phyloP scores from a whole-genome alignment of 2,113 vertebrate genomes.

The Etia nguti region DNA sequence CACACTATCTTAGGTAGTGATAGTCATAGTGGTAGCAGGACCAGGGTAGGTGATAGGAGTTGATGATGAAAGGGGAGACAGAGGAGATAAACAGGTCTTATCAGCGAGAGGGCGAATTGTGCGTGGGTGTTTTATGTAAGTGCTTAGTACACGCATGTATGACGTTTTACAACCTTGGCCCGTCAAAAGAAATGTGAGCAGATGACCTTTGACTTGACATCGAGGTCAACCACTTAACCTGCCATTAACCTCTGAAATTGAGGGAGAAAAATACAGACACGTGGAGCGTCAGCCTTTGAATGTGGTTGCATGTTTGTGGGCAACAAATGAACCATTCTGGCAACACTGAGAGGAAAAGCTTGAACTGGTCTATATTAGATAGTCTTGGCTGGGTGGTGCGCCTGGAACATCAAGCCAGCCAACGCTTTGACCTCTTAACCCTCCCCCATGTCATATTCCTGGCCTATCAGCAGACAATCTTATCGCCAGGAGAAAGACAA shows the following conservation, averaged over 20 bases:
- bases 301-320: neutral
- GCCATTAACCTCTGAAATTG: slow-evolving; percentile 50
- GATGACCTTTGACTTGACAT: slow-evolving; percentile 22
- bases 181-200: slow-evolving; percentile 48
- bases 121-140: slow-evolving; percentile 6
- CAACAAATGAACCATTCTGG: neutral
- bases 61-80: slow-evolving; percentile 32
- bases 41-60: slow-evolving; percentile 25
- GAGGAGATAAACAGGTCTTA: slow-evolving; percentile 22
- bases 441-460: slow-evolving; percentile 15
- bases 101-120: slow-evolving; percentile 2
- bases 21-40: slow-evolving; percentile 25
- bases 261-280: slow-evolving; percentile 32
- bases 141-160: neutral
- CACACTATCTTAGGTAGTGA: slow-evolving; percentile 32
- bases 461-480: slow-evolving; percentile 51
- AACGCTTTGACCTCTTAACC: slow-evolving; percentile 27
- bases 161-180: slow-evolving; percentile 26
- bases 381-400: slow-evolving; percentile 29
- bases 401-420: slow-evolving; percentile 20
- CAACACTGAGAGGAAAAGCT: slow-evolving; percentile 8
- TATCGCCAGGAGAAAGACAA: slow-evolving; percentile 17
- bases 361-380: slow-evolving; percentile 20
- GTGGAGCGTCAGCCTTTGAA: neutral
- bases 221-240: slow-evolving; percentile 58